Base-by-base conservation (phyloP, 2,888 invertebrate species). In the Ornithoptera priamus region DNA sequence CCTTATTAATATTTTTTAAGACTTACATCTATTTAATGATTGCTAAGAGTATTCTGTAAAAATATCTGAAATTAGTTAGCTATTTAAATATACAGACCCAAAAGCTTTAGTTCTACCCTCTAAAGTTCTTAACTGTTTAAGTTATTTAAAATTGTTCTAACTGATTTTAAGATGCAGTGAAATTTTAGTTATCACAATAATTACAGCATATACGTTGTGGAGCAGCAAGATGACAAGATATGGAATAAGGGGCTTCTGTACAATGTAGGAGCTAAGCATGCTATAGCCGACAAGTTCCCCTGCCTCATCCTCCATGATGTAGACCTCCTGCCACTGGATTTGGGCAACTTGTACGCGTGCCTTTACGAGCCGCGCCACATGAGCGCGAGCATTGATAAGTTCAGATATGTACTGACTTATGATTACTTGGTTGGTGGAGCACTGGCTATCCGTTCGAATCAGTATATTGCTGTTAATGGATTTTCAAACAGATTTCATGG, bases 241-340 rank as follows among this genome's bases (percentile, higher is more conserved):
- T 99, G 98, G 85, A 99, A 99, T 89, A 94, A 98, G 75, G 98
- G 97, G 0, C 94, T 96, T 82, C 91, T 98, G 64, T 95, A 98
- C 79, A 98, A 98, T 83, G 94, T 97, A 71, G 98, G 98, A 0
- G 97, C 96, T 2, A 90, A 93, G 58, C 95, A 96, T 77, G 97
- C 97, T 0, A 93, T 95, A 7, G 94, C 94, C 71, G 93, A 94
- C 72, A 93, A 94, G 71, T 97, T 94, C 86, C 95, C 95, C 0
- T 99, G 98, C 83, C 95, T 97, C 67, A 95, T 98, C 71, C 95
- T 98, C 75, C 98, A 98, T 81, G 98, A 98, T 83, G 96, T 98
- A 39, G 98, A 98, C 91, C 88, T 98, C 67, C 93, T 99, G 76
- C 98, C 98, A 0, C 88, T 96, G 72, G 96, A 96, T 85, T 93